A percentile compares a stretch with the other conserved stretches of the same genome.
Evolutionary conservation across 1,140 invertebrate species (phyloP).

Genomic region (Macrocentrus cingulum): DNA sequence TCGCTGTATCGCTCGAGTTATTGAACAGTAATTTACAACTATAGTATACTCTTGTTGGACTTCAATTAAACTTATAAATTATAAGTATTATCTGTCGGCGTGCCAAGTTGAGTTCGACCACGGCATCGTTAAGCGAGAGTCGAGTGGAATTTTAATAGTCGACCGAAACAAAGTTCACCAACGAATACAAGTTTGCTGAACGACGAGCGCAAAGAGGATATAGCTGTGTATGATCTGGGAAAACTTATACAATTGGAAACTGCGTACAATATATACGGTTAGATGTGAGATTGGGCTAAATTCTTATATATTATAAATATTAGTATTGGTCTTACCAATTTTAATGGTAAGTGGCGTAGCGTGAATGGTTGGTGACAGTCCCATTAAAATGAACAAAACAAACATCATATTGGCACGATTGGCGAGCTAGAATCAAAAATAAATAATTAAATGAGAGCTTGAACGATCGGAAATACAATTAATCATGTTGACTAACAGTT

Average conservation of each 20-base stretch:
- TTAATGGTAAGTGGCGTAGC: constrained; percentile 9
- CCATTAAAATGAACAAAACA: constrained; percentile 4
- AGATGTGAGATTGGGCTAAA: neutral
- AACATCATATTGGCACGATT: constrained; percentile 16
- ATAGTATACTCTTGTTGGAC: constrained; percentile 16
- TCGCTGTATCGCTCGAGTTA: too few relatives aligned
- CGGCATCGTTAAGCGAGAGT: constrained; percentile 24
- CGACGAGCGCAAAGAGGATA: neutral
- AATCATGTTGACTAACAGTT: neutral
- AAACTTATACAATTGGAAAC: too few relatives aligned
- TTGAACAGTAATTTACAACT: neutral
- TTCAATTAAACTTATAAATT: constrained; percentile 32
- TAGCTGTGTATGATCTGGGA: neutral
- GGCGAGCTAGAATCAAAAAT: constrained; percentile 3
- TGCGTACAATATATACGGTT: too few relatives aligned
- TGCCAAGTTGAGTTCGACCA: constrained; percentile 17
- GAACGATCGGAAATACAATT: neutral
- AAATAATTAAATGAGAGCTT: neutral
- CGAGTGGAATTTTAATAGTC: constrained; percentile 30
- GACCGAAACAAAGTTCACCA: constrained; percentile 27
- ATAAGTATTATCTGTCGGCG: constrained; percentile 27
- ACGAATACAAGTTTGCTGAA: constrained; percentile 15
- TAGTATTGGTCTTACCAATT: constrained; percentile 24
- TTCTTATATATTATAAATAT: neutral
- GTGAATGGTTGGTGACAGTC: neutral